Conservation (phyloP, 1,140 invertebrate species). For the Campodea augens region DNA sequence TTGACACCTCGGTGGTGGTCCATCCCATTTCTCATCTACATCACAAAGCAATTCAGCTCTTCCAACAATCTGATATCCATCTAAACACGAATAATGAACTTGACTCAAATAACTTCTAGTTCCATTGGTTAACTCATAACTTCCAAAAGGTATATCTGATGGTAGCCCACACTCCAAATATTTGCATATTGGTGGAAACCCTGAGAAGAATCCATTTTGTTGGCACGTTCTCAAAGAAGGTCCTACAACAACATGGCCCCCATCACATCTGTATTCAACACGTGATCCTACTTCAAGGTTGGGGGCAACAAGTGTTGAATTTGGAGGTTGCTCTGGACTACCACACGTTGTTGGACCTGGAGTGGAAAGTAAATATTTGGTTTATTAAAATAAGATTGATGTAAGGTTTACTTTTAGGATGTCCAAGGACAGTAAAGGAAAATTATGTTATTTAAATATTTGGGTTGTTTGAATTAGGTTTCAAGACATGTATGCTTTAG, state of each 20-base stretch:
- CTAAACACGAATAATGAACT: conserved; percentile 62
- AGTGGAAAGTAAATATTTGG: no score
- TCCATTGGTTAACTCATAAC: conserved; percentile 59
- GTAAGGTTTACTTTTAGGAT: no score
- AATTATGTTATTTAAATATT: no score
- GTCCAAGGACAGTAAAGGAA: no score
- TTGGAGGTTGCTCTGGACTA: conserved; percentile 74
- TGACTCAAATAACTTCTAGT: conserved; percentile 65
- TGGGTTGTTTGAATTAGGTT: no score
- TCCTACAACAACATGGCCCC: conserved; percentile 68
- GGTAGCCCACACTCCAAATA: conserved; percentile 77
- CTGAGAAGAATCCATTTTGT: conserved; percentile 81
- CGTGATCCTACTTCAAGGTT: conserved; percentile 63
- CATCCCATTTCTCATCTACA: conserved; percentile 83
- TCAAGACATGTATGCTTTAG: no score
- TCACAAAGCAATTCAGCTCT: conserved; percentile 67
- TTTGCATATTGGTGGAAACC: conserved; percentile 83
- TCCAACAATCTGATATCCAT: conserved; percentile 64
- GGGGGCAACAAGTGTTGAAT: conserved; percentile 60
- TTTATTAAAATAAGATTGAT: conserved; percentile 1
- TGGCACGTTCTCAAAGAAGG: conserved; percentile 63
- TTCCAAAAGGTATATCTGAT: conserved; percentile 62
- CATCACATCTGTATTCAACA: conserved; percentile 73
- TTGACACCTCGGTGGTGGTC: conserved; percentile 72
- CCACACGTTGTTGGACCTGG: conserved; percentile 74